Percentiles rank a stretch among this genome's conserved stretches.
These are phyloP conservation scores for Helostoma temminkii DNA, from an alignment of 2,797 vertebrate genomes.

Conservation along the genomic window DNA sequence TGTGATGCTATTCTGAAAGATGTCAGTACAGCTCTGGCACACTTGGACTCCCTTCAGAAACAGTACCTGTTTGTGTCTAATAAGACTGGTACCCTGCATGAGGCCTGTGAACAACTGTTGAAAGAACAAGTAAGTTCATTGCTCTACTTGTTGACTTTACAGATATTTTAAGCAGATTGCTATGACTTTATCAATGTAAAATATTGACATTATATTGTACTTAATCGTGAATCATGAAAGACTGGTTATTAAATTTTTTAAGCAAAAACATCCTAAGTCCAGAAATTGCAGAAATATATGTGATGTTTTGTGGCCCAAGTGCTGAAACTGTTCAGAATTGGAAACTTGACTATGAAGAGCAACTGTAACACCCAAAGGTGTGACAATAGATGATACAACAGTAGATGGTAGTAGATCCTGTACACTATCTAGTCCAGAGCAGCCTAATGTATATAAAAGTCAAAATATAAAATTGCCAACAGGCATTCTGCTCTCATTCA, in stretches of 20 bases:
- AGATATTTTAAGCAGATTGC: fast-evolving
- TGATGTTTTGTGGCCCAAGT: not conserved
- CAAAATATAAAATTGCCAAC: slow-evolving; percentile 9
- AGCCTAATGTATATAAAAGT: slow-evolving; percentile 13
- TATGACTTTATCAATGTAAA: not conserved
- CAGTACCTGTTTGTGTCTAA: slow-evolving; percentile 98
- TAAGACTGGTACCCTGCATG: slow-evolving; percentile 95
- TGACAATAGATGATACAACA: slow-evolving; percentile 2
- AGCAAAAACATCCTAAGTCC: not conserved
- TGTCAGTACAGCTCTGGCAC: slow-evolving; percentile 91
- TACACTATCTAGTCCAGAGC: slow-evolving; percentile 10
- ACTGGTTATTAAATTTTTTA: not conserved
- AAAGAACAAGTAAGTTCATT: slow-evolving; percentile 91
- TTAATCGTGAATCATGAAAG: not conserved
- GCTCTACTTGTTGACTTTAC: not conserved
- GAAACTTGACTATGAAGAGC: not conserved
- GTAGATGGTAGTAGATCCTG: no score
- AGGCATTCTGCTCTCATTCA: not conserved
- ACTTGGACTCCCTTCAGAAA: slow-evolving; percentile 94
- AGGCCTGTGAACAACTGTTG: slow-evolving; percentile 96
- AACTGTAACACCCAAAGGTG: not conserved
- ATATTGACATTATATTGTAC: not conserved
- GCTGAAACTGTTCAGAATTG: not conserved
- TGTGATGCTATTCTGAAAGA: slow-evolving; percentile 94
- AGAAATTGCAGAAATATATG: not conserved